These are phyloP conservation scores for Mobula birostris DNA, from an alignment of 2,113 vertebrate species.

Conservation along the genomic window DNA sequence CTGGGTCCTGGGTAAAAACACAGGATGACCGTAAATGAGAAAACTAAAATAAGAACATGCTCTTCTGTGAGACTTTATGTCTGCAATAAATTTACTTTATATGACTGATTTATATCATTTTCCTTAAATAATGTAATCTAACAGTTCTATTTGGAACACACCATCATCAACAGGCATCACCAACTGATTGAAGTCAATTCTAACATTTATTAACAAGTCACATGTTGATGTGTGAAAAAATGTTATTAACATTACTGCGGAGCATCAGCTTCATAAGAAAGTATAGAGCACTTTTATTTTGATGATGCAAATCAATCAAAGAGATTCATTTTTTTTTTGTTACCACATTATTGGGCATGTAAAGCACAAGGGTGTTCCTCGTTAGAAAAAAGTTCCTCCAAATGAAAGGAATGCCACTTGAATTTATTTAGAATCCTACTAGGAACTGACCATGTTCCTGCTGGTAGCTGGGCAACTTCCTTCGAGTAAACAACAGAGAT, in stretches of 20 bases:
- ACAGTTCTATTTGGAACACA: neutral
- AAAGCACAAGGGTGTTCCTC: neutral
- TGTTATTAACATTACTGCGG: neutral
- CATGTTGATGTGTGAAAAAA: neutral
- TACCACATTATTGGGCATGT: neutral
- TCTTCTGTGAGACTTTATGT: neutral
- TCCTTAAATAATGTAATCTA: neutral
- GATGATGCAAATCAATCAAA: neutral
- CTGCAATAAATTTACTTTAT: neutral
- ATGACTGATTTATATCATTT: neutral
- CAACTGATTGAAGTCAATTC: neutral
- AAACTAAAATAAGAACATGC: neutral
- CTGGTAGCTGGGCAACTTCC: neutral
- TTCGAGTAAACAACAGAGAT: neutral
- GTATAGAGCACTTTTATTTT: neutral
- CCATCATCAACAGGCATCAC: neutral
- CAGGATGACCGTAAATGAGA: neutral
- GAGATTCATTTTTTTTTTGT: neutral
- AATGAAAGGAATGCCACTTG: neutral
- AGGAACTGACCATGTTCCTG: neutral
- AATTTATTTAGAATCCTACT: neutral
- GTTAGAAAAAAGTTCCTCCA: neutral
- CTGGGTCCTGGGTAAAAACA: neutral
- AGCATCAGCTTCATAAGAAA: neutral
- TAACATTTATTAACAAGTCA: neutral